Percentiles rank a stretch among this genome's conserved stretches.
Conservation (phyloP, 2,888 invertebrate genomes). For the Dermolepida albohirtum region DNA sequence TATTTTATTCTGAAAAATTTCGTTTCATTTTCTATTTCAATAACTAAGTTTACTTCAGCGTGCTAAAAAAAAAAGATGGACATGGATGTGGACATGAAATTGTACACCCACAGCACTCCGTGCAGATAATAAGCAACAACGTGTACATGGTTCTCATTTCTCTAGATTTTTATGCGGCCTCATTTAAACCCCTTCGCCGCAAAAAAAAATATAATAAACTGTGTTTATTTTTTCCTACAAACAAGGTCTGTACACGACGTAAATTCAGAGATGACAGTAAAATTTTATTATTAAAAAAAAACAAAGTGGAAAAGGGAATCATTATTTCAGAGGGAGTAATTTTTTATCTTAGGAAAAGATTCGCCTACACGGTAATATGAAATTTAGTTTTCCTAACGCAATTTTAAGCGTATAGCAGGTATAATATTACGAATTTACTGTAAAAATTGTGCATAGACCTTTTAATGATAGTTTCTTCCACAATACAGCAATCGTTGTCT, state of each 20-base stretch:
- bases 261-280: constrained; percentile 23
- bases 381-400: too few relatives aligned
- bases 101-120: background rate
- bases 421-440: too few relatives aligned
- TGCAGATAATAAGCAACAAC: constrained; percentile 20
- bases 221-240: constrained; percentile 15
- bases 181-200: background rate
- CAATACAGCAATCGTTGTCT: too few relatives aligned
- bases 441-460: too few relatives aligned
- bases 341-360: too few relatives aligned
- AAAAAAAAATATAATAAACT: constrained; percentile 28
- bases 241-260: constrained; percentile 8
- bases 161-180: constrained; percentile 24
- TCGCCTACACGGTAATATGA: too few relatives aligned
- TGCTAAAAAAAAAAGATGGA: constrained; percentile 11
- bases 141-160: constrained; percentile 8
- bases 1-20: constrained; percentile 41
- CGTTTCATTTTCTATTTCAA: constrained; percentile 39
- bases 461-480: too few relatives aligned
- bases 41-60: constrained; percentile 25
- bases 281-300: constrained; percentile 25
- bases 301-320: background rate
- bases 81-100: background rate
- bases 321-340: background rate
- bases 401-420: too few relatives aligned